Base-by-base conservation (phyloP, 2,113 vertebrate species). In the Tragulus kanchil region DNA sequence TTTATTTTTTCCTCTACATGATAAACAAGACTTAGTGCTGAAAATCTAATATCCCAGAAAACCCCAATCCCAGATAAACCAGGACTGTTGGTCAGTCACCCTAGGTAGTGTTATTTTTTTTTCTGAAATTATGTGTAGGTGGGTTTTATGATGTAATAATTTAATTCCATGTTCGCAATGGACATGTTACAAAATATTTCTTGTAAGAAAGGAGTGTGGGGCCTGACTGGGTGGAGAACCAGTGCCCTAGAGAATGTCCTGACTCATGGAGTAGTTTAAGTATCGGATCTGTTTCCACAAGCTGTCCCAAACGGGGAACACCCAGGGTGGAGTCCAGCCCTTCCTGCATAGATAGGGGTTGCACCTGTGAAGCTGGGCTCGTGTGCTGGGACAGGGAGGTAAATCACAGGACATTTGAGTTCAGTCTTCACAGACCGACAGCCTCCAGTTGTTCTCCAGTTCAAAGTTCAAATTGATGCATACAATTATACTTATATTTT, bases 261-360 rank as follows among this genome's bases (percentile, higher is more conserved):
- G 89, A 94, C 61, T 86, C 84, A 61, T 3, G 31, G 10, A 48
- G 62, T 7, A 62, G 3, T 48, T 71, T 77, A 77, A 83, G 93
- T 45, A 86, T 26, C 82, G 73, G 61, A 95, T 75, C 36, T 85
- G 52, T 93, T 89, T 84, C 75, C 56, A 62, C 19, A 79, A 69
- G 64, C 45, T 97, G 82, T 75, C 48, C n/a, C 21, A 85, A 82
- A 64, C 7, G 45, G 36, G 84, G 42, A 62, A 89, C 42, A 52
- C 73, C 11, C 73, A 31, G 15, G 2, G 28, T 75, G 77, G 6
- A 87, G 31, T 19, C 36, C n/a, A 90, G 7, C n/a, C 36, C 45
- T 90, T 81, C 67, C 56, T 65, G 9, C n/a, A 17, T 0, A 84
- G 67, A 13, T 79, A 50, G 93, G 56, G 54, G 31, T 23, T 45